Conservation (phyloP, 2,113 vertebrate genomes). For the Sphaerodactylus townsendi region DNA sequence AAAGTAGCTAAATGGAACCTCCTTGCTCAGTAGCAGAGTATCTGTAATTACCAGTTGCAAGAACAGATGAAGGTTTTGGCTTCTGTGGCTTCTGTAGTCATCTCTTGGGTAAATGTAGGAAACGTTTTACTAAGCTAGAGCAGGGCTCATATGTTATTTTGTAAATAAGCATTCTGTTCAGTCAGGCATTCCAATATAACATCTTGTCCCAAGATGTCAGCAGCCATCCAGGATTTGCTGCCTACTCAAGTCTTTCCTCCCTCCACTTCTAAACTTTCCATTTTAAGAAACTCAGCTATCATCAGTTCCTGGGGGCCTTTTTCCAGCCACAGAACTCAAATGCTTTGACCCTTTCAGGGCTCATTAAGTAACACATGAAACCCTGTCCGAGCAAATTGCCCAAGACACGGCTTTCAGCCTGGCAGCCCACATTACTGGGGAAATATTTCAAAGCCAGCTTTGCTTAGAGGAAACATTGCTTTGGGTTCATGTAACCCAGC, state of each 20-base stretch:
- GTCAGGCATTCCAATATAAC: not conserved
- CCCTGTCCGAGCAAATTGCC: not conserved
- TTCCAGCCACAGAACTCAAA: not conserved
- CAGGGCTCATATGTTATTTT: no score
- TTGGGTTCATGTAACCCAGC: conserved; percentile 23
- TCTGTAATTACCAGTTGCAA: no score
- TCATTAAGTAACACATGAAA: conserved; percentile 31
- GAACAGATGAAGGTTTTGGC: no score
- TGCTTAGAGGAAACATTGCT: not conserved
- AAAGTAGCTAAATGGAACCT: no score
- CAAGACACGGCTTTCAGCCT: not conserved
- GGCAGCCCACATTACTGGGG: not conserved
- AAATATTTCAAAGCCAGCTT: conserved; percentile 26
- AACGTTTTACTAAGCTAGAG: no score
- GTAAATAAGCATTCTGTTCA: no score
- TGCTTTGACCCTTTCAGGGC: conserved; percentile 26
- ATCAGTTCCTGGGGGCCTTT: not conserved
- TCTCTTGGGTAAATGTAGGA: no score
- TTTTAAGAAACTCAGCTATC: conserved; percentile 26
- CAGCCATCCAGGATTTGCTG: not conserved
- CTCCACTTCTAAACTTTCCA: not conserved
- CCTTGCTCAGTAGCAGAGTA: no score
- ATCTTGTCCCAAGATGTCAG: not conserved
- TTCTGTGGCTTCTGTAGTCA: no score
- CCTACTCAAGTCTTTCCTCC: no score